These are phyloP conservation scores for Xenus cinereus DNA, from an alignment of 2,113 vertebrate genomes.

Conservation along the genomic window DNA sequence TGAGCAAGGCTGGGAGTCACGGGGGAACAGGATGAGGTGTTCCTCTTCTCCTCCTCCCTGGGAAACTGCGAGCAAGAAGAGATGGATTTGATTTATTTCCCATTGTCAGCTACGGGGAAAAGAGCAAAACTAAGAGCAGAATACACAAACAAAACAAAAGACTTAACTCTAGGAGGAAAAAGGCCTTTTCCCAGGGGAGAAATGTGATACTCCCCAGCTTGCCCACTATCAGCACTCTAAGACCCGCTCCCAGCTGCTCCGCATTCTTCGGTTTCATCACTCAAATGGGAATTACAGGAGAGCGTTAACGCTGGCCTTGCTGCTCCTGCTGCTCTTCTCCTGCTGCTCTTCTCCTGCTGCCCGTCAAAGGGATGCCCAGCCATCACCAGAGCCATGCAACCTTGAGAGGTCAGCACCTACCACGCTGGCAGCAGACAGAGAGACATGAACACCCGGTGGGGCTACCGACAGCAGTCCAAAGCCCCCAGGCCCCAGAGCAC, in stretches of 20 bases:
- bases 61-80: neutral
- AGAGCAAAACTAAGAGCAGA: neutral
- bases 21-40: neutral
- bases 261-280: conserved; percentile 61
- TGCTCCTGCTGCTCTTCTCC: neutral
- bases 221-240: conserved; percentile 59
- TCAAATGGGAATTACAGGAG: conserved; percentile 42
- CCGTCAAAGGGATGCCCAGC: neutral
- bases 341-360: neutral
- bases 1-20: neutral
- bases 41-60: neutral
- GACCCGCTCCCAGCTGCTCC: conserved; percentile 70
- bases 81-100: conserved; percentile 28
- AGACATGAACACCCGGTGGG: neutral
- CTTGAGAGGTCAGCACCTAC: neutral
- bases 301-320: neutral
- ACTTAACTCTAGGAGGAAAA: neutral
- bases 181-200: neutral
- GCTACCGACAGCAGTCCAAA: rapidly evolving
- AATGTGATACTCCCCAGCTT: conserved; percentile 55
- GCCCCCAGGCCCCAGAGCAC: neutral
- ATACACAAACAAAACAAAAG: conserved; percentile 15
- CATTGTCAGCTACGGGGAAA: neutral
- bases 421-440: rapidly evolving
- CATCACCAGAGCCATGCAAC: neutral